Evolutionary conservation across 2,888 invertebrate species (phyloP), one percentile per base, ranked within the genome.

Genomic region (Trichogramma evanescens): DNA sequence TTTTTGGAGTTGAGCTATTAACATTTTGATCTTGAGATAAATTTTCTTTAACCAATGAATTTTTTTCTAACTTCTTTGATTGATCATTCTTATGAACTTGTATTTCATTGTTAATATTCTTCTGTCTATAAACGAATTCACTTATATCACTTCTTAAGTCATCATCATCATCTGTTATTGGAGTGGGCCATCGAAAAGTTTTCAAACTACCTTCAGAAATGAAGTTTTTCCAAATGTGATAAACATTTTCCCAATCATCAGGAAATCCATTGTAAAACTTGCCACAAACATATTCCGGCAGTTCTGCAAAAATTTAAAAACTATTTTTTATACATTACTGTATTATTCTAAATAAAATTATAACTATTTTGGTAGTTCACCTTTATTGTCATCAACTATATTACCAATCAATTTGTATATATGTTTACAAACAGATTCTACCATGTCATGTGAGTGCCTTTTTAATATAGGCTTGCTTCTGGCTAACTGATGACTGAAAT

Each of bases 261-360:
- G 77, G 77, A 66, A 77, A 77, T n/a, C 76, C 77, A 56, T 74
- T 72, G 52, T 63, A 66, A 67, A 77, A 77, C 67, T 76, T 77
- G 4, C 67, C 69, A 3, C 70, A 61, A 6, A 77, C 66, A 61
- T 74, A 77, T 5, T 70, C 69, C 1, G 77, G 77, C 26, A 77
- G 61, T 61, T 70, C 76, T 76, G 55, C 5, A 56, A 61, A 5
- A 49, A 45, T n/a, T 41, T 46, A 48, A 56, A 54, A 38, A n/a
- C 46, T 26, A 58, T 43, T 45, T 38, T n/a, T 26, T 55, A 42
- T 26, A 52, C n/a, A 45, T 48, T 41, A 44, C 38, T 50, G 4
- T 40, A 45, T 42, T 50, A 42, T 44, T 49, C 10, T 38, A 4
- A 9, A 49, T 48, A 43, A 6, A 45, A 26, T 26, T 51, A n/a